Evolutionary conservation across 2,797 vertebrate genomes (phyloP).

Genomic region (Etheostoma nigrum): DNA sequence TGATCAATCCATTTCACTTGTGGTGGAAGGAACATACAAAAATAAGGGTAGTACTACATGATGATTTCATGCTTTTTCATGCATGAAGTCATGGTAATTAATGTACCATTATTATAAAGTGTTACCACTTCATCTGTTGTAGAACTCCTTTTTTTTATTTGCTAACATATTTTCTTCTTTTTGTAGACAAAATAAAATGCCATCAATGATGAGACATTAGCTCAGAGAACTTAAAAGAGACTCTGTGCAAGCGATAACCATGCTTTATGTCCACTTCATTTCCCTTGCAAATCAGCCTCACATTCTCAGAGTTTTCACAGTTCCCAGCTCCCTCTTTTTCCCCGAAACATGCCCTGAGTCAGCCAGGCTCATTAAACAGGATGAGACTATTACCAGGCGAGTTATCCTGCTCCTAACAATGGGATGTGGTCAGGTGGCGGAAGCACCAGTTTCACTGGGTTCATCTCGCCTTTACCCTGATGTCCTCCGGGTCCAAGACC

Average conservation of each 20-base stretch:
- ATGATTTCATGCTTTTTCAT: too few relatives aligned
- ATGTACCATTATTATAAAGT: too few relatives aligned
- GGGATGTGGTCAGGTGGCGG: conserved; percentile 73
- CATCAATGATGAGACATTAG: background rate
- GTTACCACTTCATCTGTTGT: background rate
- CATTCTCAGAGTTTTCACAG: conserved; percentile 77
- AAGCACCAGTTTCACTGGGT: conserved; percentile 65
- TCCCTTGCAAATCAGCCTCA: conserved; percentile 86
- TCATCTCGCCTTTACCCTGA: conserved; percentile 55
- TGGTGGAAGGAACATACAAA: background rate
- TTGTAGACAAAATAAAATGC: background rate
- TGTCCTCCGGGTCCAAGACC: conserved; percentile 57
- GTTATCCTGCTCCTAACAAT: conserved; percentile 70
- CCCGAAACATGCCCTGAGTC: conserved; percentile 64
- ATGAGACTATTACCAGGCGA: conserved; percentile 78
- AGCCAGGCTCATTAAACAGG: conserved; percentile 77
- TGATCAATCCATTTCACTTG: background rate
- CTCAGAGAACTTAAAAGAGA: conserved; percentile 39
- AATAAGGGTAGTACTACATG: too few relatives aligned
- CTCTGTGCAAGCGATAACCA: conserved; percentile 62
- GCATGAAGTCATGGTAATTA: too few relatives aligned
- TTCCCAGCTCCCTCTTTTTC: conserved; percentile 67
- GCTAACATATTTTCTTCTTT: background rate
- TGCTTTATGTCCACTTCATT: conserved; percentile 82
- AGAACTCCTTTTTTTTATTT: conserved; percentile 5